phyloP scores from a whole-genome alignment of 2,888 invertebrate genomes.

The Tipula vernalis region DNA sequence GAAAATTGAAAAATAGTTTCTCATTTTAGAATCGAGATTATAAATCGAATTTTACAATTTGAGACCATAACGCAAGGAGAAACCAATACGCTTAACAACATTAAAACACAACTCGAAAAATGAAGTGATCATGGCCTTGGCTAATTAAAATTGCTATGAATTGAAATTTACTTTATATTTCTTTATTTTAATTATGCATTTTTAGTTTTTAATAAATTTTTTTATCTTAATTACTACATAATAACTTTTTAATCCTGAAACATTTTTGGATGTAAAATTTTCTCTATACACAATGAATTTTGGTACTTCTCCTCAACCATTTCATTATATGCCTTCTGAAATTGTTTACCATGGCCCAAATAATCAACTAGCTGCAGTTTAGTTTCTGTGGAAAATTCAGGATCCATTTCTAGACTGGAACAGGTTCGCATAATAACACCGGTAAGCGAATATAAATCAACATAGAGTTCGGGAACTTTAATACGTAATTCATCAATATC shows the following conservation, averaged over 20 bases:
- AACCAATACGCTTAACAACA: background rate
- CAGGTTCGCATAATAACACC: background rate
- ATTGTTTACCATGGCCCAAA: background rate
- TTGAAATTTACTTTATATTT: too few species aligned
- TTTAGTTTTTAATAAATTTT: too few species aligned
- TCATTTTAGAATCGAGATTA: background rate
- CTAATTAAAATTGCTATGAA: too few species aligned
- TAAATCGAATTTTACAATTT: background rate
- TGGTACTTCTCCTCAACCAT: background rate
- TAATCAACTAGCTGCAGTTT: background rate
- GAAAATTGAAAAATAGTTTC: background rate
- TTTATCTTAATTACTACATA: background rate
- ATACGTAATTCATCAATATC: background rate
- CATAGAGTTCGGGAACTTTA: background rate
- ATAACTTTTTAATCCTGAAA: background rate
- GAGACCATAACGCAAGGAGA: background rate
- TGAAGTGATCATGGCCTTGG: background rate
- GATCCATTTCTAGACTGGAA: background rate
- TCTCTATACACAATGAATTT: background rate
- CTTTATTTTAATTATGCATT: too few species aligned
- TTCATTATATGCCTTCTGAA: background rate
- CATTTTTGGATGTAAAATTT: background rate
- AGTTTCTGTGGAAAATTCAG: background rate
- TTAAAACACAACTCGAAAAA: background rate
- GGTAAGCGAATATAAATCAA: background rate